These are phyloP conservation scores for Limosa lapponica DNA, from an alignment of 2,797 vertebrate species.

Conservation along the genomic window DNA sequence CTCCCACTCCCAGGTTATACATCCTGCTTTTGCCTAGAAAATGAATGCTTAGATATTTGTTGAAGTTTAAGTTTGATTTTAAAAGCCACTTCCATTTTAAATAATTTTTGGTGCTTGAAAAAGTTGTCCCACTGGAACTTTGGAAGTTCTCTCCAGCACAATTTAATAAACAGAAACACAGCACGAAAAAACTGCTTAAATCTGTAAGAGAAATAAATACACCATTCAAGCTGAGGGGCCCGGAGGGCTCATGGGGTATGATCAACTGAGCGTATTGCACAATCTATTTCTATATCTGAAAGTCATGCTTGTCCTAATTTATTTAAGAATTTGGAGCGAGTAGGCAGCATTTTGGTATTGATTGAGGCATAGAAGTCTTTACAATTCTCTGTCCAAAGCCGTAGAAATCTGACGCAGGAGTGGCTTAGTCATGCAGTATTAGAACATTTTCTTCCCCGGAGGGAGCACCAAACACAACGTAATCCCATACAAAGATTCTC, in stretches of 20 bases:
- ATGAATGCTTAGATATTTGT: background rate
- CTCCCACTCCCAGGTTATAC: accelerated
- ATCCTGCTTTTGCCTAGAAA: background rate
- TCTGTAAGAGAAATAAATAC: background rate
- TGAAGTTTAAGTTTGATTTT: background rate
- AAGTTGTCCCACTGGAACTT: background rate
- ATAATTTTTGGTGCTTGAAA: background rate
- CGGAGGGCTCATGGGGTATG: background rate
- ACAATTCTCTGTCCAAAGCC: background rate
- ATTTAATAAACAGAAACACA: background rate
- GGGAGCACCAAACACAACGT: conserved; percentile 44
- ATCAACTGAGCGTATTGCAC: background rate
- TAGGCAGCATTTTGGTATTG: background rate
- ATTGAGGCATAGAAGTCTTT: background rate
- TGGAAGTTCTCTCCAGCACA: background rate
- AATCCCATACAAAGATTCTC: conserved; percentile 50
- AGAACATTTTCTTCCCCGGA: conserved; percentile 19
- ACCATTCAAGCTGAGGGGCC: background rate
- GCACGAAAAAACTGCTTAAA: background rate
- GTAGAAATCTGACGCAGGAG: conserved; percentile 44
- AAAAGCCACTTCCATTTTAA: background rate
- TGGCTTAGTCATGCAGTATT: conserved; percentile 19
- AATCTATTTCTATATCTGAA: background rate
- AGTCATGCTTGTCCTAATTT: background rate
- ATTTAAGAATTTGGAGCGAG: background rate